These are phyloP conservation scores for Amphiura filiformis DNA, from an alignment of 35 echinoderm and acorn worm species.

Conservation along the genomic window DNA sequence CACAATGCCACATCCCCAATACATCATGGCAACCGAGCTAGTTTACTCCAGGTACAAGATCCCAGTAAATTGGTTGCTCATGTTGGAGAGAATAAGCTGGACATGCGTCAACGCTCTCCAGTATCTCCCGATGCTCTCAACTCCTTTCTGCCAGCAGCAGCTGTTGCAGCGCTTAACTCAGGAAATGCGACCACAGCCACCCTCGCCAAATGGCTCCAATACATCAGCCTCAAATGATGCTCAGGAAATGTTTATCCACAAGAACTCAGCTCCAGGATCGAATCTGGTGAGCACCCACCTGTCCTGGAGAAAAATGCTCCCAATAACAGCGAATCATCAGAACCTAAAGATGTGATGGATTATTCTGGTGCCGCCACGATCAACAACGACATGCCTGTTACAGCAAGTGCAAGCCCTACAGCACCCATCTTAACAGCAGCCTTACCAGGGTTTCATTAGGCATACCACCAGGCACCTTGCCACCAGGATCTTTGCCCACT, in stretches of 20 bases:
- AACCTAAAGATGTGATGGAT: slow-evolving; percentile 41
- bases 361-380: slow-evolving; percentile 26
- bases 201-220: slow-evolving; percentile 27
- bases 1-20: background rate
- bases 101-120: background rate
- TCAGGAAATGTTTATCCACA: slow-evolving; percentile 17
- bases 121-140: background rate
- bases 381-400: slow-evolving; percentile 39
- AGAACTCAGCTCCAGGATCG: slow-evolving; percentile 17
- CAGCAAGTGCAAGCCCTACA: slow-evolving; percentile 34
- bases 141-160: background rate
- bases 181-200: slow-evolving; percentile 30
- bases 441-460: slow-evolving; percentile 22
- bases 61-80: background rate
- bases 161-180: slow-evolving; percentile 8
- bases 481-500: slow-evolving; percentile 32
- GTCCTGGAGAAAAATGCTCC: slow-evolving; percentile 21
- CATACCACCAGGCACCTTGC: slow-evolving; percentile 29
- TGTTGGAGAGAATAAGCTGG: background rate
- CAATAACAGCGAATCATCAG: slow-evolving; percentile 30
- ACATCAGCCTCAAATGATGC: slow-evolving; percentile 39
- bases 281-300: slow-evolving; percentile 9
- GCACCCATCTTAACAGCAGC: background rate
- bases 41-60: background rate
- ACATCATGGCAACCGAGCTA: background rate